Evolutionary conservation across 2,113 vertebrate genomes (phyloP), one percentile per base, ranked within the genome.

Genomic region (Melierax canorus): DNA sequence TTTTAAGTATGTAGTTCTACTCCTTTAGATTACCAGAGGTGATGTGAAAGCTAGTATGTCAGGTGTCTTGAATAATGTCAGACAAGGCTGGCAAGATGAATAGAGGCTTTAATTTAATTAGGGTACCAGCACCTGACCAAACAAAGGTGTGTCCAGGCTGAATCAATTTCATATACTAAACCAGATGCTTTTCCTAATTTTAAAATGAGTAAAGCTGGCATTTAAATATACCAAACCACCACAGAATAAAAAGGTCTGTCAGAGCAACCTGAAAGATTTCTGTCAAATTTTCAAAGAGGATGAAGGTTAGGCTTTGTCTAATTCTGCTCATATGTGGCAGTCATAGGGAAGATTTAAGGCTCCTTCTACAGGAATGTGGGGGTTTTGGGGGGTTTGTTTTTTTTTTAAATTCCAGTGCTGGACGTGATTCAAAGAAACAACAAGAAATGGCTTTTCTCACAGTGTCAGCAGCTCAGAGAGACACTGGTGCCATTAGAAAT

Each of bases 61-160:
- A 86, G 36, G 56, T 66, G 74, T 76, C 82, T 76, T n/a, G 48
- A 95, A 83, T 6, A 0, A 92, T 67, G 85, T 96, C 82, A 95
- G 76, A 81, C 63, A 92, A 48, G 77, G 71, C 64, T 88, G 67
- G 91, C 59, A 89, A 79, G 83, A 92, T 93, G 84, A 95, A 97
- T 43, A 95, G 89, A 95, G 69, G 87, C 76, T 97, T 97, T 89
- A 94, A 96, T 92, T 96, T 77, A 88, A 91, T 92, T 91, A 94
- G 76, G 5, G 7, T 76, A 66, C 83, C 43, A 90, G 95, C 97
- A 97, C 97, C 97, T 97, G 97, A 94, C 89, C 86, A 97, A 98
- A 97, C 91, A 97, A 97, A 97, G 91, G 96, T 82, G 94, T 90
- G 91, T 69, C 58, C 87, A 95, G 76, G 46, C 53, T 92, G 95